Evolutionary conservation across 2,888 invertebrate genomes (phyloP), one percentile per base, ranked within the genome.

Genomic region (Pyralis farinalis): DNA sequence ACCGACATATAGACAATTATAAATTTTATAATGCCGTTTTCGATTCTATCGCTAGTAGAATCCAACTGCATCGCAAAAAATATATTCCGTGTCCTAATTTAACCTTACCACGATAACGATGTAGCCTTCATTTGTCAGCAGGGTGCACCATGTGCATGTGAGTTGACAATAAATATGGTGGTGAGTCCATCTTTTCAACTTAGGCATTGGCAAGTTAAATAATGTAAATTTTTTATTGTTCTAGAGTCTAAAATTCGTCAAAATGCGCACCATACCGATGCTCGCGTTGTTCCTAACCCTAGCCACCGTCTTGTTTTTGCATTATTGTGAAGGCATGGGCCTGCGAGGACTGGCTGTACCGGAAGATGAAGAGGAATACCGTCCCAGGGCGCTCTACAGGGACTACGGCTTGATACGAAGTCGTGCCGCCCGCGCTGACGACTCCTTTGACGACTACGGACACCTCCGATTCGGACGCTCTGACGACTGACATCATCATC

Each of bases 371-470:
- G 83, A 82, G 11, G 84, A 81, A n/a, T 65, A 66, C 38, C 59
- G 72, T 7, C 63, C 69, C 0, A 71, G 66, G 7, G 71, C 65
- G 7, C 44, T 74, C 53, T 90, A 91, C 53, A 90, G 91, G 32
- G 93, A 93, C 63, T 93, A 92, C 52, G 91, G 90, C 1, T 81
- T 94, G 62, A 77, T 92, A 67, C 61, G 73, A 12, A 67, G 53
- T 25, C 65, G 76, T 12, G 55, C 60, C 0, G 63, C 62, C 1
- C 64, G 81, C 55, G 87, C 92, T 1, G 93, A 93, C 28, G 93
- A 93, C 44, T 86, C 91, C 11, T 94, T 93, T 52, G 94, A 94
- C 51, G 94, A 94, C 64, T 95, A 94, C 55, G 94, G 94, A 1
- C 94, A 94, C 58, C 88, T 94, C 82, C 79, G 94, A 46, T 94